Percentiles rank a stretch among this genome's conserved stretches.
These are phyloP conservation scores for Drosophila kepulauana DNA, from an alignment of 1,140 invertebrate genomes.

Conservation along the genomic window DNA sequence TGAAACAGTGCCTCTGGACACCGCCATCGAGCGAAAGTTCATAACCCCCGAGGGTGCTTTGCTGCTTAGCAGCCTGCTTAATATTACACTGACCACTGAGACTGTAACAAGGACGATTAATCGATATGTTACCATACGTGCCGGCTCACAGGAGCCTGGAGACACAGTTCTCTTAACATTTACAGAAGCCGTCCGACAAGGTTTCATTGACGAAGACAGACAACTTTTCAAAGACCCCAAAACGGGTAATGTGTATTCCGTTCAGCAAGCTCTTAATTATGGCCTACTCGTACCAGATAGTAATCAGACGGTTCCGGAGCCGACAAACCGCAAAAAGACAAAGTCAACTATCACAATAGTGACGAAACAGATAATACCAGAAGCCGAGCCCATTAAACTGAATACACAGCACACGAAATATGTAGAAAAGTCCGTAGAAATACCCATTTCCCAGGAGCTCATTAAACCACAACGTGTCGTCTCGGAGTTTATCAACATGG, in stretches of 20 bases:
- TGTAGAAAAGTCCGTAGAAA: slow-evolving; percentile 77
- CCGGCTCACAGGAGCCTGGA: slow-evolving; percentile 86
- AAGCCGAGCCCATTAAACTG: slow-evolving; percentile 83
- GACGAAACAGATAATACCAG: slow-evolving; percentile 79
- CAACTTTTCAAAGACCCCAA: slow-evolving; percentile 93
- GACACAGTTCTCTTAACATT: slow-evolving; percentile 89
- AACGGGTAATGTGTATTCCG: slow-evolving; percentile 90
- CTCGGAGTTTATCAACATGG: slow-evolving; percentile 85
- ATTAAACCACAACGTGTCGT: slow-evolving; percentile 84
- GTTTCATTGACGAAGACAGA: slow-evolving; percentile 92
- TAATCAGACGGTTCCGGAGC: slow-evolving; percentile 79
- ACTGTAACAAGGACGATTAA: slow-evolving; percentile 93
- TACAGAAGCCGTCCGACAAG: slow-evolving; percentile 90
- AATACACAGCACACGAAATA: slow-evolving; percentile 85
- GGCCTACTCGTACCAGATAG: slow-evolving; percentile 88
- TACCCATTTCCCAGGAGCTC: slow-evolving; percentile 75
- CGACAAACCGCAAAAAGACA: slow-evolving; percentile 83
- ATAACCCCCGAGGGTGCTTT: slow-evolving; percentile 94
- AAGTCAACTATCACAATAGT: slow-evolving; percentile 85
- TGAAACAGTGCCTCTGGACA: slow-evolving; percentile 92
- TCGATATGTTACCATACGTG: slow-evolving; percentile 90
- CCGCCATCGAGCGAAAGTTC: slow-evolving; percentile 93
- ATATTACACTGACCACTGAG: slow-evolving; percentile 93
- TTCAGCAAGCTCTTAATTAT: slow-evolving; percentile 93
- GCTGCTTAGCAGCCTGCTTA: slow-evolving; percentile 92